Base-by-base conservation (phyloP, 2,113 vertebrate genomes). In the Anhinga rufa region DNA sequence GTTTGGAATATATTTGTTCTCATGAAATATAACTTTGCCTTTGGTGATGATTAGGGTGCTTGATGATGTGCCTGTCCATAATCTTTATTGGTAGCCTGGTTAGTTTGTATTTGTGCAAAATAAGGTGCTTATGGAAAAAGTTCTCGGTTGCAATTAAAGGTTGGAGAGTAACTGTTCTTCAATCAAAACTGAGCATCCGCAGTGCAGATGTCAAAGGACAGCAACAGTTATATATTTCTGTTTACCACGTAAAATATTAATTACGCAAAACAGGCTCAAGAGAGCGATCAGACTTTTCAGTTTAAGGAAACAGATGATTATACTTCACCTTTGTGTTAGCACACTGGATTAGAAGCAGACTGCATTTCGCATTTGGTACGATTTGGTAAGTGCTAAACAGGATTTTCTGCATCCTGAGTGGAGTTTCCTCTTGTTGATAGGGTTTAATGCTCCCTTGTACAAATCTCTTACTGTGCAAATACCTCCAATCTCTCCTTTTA, bases 351-450 rank as follows among this genome's bases (percentile, higher is more conserved):
- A 96, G 42, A 29, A 62, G 57, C 62, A 34, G 22, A 21, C 80
- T 16, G 62, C 17, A 3, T 71, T 61, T 80, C 19, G 4, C 46
- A 17, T 62, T 86, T 40, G 70, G 87, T 89, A 36, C 17, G 18
- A 97, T 97, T 97, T 87, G 94, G 93, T 82, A 95, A 91, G 94
- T 68, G 94, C 95, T 95, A 94, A 97, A 95, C 87, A 91, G 96
- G 97, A 98, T 98, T 98, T 97, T 97, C 97, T 95, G 95, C 96
- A 97, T 96, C 96, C 92, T 86, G 94, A 96, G 96, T 88, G 95
- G 88, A 94, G 91, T 96, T 97, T 95, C 93, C 97, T 62, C 91
- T 94, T 78, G 80, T 96, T 95, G 93, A 94, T 95, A 20, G 79
- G 90, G 92, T 97, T 98, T 97, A 97, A 94, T 70, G 92, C 77